phyloP scores from a whole-genome alignment of 2,113 vertebrate genomes.

The Tringa solitaria region DNA sequence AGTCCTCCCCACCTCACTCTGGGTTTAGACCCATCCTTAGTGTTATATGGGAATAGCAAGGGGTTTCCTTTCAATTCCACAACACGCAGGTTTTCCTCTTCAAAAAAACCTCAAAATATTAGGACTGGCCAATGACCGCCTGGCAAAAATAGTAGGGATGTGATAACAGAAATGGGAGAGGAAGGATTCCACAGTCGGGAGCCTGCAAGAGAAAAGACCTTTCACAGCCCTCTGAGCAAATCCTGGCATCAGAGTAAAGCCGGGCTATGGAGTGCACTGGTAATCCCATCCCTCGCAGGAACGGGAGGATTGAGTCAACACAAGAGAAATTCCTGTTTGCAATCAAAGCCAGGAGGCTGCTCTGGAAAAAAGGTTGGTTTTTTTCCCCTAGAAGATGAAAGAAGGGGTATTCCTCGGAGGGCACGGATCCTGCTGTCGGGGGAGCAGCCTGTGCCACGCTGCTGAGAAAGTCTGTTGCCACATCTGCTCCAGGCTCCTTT shows the following conservation, averaged over 20 bases:
- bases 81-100: not conserved
- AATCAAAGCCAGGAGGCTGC: not conserved
- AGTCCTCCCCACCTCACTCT: not conserved
- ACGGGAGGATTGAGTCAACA: not conserved
- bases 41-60: not conserved
- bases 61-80: not conserved
- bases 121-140: not conserved
- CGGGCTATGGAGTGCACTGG: not conserved
- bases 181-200: not conserved
- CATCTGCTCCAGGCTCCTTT: not conserved
- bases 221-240: not conserved
- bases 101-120: not conserved
- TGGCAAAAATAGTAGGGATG: not conserved
- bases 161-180: not conserved
- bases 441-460: not conserved
- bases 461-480: not conserved
- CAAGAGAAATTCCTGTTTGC: not conserved
- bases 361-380: not conserved
- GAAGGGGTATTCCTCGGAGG: not conserved
- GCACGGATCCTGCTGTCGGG: not conserved
- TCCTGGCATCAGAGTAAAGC: not conserved
- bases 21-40: not conserved
- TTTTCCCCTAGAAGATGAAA: not conserved
- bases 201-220: not conserved
- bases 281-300: not conserved